Percentiles rank a stretch among this genome's conserved stretches.
Conservation (phyloP, 2,113 vertebrate genomes). For the Leptobrachium ailaonicum region DNA sequence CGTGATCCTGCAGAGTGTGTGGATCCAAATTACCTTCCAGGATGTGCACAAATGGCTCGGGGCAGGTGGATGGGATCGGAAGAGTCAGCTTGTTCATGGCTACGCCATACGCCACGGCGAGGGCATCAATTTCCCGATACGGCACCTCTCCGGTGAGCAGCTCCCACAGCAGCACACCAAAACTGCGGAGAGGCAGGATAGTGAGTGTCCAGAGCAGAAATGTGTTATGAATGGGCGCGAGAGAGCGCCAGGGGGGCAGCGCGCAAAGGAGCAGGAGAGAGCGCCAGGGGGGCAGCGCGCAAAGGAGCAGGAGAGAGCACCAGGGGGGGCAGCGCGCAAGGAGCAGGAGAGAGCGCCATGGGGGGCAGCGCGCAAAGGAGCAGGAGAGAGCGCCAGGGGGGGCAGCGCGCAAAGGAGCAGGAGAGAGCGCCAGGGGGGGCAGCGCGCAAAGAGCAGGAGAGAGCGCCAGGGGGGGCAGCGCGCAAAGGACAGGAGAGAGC, state of each 20-base stretch:
- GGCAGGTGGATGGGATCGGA: conserved; percentile 87
- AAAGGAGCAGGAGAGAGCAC: too few species aligned
- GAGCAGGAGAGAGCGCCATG: too few species aligned
- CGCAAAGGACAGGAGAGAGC: too few species aligned
- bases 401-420: too few species aligned
- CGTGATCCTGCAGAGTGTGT: too few species aligned
- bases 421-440: too few species aligned
- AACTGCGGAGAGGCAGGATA: conserved; percentile 64
- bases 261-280: not conserved
- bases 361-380: too few species aligned
- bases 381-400: too few species aligned
- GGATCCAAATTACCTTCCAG: conserved; percentile 71
- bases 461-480: too few species aligned
- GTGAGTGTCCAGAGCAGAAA: not conserved
- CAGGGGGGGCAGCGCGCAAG: too few species aligned
- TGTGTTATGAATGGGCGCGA: not conserved
- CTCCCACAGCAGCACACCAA: conserved; percentile 90
- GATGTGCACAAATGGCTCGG: conserved; percentile 84
- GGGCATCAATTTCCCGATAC: conserved; percentile 85
- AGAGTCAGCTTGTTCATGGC: conserved; percentile 90
- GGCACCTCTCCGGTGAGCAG: conserved; percentile 89
- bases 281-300: too few species aligned
- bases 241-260: not conserved
- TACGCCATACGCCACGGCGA: conserved; percentile 89
- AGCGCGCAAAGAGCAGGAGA: too few species aligned